A percentile compares a stretch with the other conserved stretches of the same genome.
Conservation (phyloP, 2,113 vertebrate genomes). For the Talpa occidentalis region DNA sequence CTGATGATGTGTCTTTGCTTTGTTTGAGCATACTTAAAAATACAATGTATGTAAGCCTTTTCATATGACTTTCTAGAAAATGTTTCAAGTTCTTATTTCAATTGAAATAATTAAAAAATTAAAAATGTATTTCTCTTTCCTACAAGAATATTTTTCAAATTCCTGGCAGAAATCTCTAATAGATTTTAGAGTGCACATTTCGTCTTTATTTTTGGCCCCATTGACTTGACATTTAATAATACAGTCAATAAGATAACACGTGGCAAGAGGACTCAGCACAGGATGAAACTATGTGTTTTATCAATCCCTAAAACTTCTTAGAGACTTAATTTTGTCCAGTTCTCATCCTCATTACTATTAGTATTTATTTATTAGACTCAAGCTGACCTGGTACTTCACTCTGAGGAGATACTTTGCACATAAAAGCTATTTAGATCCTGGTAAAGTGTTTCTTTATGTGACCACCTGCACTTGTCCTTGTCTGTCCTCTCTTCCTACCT, state of each 20-base stretch:
- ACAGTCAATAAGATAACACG: no score
- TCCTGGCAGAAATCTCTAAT: neutral
- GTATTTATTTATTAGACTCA: constrained; percentile 2
- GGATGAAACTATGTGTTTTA: neutral
- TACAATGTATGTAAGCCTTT: neutral
- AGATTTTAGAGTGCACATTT: neutral
- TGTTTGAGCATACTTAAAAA: constrained; percentile 36
- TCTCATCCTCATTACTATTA: neutral
- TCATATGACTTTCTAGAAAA: neutral
- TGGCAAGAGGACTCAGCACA: neutral
- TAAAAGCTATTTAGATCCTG: neutral
- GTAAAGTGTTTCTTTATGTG: neutral
- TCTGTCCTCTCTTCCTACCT: neutral
- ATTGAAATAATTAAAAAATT: constrained; percentile 46
- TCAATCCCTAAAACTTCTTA: neutral
- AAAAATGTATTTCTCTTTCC: neutral
- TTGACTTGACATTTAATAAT: neutral
- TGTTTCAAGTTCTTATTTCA: constrained; percentile 13
- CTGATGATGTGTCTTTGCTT: neutral
- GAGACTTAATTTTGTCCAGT: neutral
- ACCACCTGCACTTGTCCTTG: no score
- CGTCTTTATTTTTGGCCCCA: constrained; percentile 27
- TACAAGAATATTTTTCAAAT: neutral
- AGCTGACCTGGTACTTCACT: neutral
- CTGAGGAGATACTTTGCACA: constrained; percentile 40